Conservation (phyloP, 2,113 vertebrate genomes). For the Brachyistius frenatus region DNA sequence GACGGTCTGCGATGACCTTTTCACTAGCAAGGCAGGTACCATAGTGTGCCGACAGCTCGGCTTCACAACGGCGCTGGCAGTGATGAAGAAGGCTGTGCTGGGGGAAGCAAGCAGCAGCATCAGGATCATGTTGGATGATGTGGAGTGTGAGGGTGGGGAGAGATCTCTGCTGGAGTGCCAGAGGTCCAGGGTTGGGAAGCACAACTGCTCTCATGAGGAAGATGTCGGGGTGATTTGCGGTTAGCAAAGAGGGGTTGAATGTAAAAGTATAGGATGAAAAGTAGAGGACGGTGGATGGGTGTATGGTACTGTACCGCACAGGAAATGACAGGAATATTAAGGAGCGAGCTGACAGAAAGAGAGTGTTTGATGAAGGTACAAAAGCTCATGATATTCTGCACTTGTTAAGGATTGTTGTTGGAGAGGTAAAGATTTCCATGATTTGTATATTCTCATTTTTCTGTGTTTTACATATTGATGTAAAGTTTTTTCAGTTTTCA, state of each 20-base stretch:
- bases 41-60: constrained; percentile 84
- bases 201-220: constrained; percentile 79
- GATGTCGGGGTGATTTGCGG: constrained; percentile 82
- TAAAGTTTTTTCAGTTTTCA: not conserved
- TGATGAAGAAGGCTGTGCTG: constrained; percentile 76
- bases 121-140: constrained; percentile 78
- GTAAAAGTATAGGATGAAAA: not conserved
- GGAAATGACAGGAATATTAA: no score
- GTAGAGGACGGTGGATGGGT: not conserved
- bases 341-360: not conserved
- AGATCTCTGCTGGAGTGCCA: constrained; percentile 79
- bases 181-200: constrained; percentile 77
- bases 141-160: constrained; percentile 81
- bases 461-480: not conserved
- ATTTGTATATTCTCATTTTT: constrained; percentile 14
- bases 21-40: constrained; percentile 67
- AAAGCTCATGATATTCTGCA: not conserved
- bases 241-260: not conserved
- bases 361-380: not conserved
- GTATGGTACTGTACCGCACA: not conserved
- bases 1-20: constrained; percentile 82
- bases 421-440: not conserved
- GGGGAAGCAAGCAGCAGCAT: constrained; percentile 69
- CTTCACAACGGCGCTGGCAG: constrained; percentile 61
- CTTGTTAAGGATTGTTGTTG: constrained; percentile 3